Conservation (phyloP, 2,113 vertebrate genomes). For the Prolemur simus region DNA sequence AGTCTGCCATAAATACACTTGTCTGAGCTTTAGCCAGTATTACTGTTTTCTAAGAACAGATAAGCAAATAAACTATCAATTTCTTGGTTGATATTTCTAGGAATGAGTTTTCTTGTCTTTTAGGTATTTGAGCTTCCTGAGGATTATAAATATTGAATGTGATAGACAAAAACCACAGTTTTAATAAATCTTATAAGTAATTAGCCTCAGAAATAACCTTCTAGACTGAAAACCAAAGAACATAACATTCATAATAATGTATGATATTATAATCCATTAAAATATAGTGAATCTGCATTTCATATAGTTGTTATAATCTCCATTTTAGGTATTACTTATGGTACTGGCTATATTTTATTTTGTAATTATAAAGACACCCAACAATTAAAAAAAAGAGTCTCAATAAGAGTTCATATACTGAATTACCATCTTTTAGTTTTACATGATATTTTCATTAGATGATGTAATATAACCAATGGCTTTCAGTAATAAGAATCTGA, state of each 20-base stretch:
- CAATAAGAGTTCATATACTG: neutral
- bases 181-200: neutral
- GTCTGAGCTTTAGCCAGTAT: neutral
- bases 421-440: neutral
- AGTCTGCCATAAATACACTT: neutral
- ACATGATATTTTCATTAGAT: neutral
- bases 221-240: neutral
- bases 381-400: neutral
- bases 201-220: neutral
- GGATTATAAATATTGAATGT: neutral
- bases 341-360: neutral
- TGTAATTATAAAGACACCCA: conserved; percentile 15
- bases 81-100: neutral
- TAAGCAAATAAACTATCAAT: neutral
- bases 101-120: neutral
- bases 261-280: neutral
- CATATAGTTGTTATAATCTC: neutral
- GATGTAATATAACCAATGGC: neutral
- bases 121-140: neutral
- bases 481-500: neutral
- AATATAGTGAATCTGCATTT: neutral
- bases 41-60: neutral
- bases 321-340: neutral
- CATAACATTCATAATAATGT: neutral
- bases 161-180: neutral